Evolutionary conservation across 2,113 vertebrate species (phyloP), one percentile per base, ranked within the genome.

Genomic region (Dicentrarchus labrax): DNA sequence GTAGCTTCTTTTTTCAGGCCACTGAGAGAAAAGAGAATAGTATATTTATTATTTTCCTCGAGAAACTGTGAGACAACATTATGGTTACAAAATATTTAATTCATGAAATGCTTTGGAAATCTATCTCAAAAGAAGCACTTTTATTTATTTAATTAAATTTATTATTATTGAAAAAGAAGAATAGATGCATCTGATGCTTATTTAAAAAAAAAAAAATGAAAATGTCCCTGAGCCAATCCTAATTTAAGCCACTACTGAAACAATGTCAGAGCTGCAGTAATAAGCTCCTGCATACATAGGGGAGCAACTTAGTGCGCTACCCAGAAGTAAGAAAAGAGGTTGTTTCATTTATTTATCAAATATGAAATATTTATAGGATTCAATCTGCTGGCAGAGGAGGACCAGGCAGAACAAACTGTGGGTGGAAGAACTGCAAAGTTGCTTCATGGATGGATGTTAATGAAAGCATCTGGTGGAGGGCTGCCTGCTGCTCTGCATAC

Each of bases 271-370:
- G 48, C 56, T 43, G 30, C 2, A n/a, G 81, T 86, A 78, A 88
- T 85, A 82, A 89, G 79, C 82, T 77, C 17, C 64, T 73, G 72
- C 79, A 81, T 82, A 73, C 54, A 51, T 86, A 82, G 51, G 53
- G 61, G 56, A 84, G 81, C 53, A 83, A 88, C 78, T 86, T 59
- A 76, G 84, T 53, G 74, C 38, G 12, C 76, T 78, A 75, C 76
- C 59, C 71, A 89, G 78, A 88, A 89, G 84, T 90, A 91, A 80
- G 85, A 91, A 94, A 94, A 88, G 87, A 94, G 78, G 88, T 86
- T 89, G 86, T 92, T 93, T 93, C 89, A 94, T 93, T 93, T 94
- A 94, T 94, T 94, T 93, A 94, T 93, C 91, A 89, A 92, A 87
- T 87, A 67, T 94, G 54, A 94, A 94, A 93, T 92, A 94, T 94